Evolutionary conservation across 2,888 invertebrate genomes (phyloP), one percentile per base, ranked within the genome.

Genomic region (Chromoteleia sp.): DNA sequence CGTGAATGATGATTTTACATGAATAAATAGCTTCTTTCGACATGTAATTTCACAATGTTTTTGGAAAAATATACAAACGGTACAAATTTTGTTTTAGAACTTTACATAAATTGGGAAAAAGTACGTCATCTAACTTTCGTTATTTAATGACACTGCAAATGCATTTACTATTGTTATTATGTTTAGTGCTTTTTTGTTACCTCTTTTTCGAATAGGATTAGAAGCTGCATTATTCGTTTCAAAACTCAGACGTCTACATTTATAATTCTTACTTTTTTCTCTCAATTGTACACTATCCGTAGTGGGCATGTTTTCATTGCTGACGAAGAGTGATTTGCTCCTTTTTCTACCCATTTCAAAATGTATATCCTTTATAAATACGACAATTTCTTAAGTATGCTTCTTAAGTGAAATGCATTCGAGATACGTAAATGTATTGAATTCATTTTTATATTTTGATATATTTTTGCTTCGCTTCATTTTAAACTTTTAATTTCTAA

Each of bases 251-350:
- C 29, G 29, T 39, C 14, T 10, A 8, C 6, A 17, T 0, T 17
- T 43, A 8, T 7, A 12, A n/a, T 6, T 21, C 12, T 12, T 25
- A n/a, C 21, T 10, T 17, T 33, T 15, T 17, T 82, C 82, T 39
- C 63, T 65, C 43, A 75, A 52, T 21, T 70, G 81, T 8, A 50
- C 61, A 45, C 59, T 76, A 33, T 85, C 85, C 21, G 79, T 84
- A 6, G 84, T 74, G 7, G 75, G 65, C 68, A 63, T 30, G 21
- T 80, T 80, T 36, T 85, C 80, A 52, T 78, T 77, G 17, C 81
- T 81, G 5, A 78, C 59, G 52, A 86, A 85, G 1, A 85, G 81
- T 10, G 86, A 85, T 17, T 82, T 85, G 59, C 85, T 85, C n/a
- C 84, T 70, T 54, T 81, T 85, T 14, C 85, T 71, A 17, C 83